These are phyloP conservation scores for Brachypterus glaber DNA, from an alignment of 2,888 invertebrate genomes.

Conservation along the genomic window DNA sequence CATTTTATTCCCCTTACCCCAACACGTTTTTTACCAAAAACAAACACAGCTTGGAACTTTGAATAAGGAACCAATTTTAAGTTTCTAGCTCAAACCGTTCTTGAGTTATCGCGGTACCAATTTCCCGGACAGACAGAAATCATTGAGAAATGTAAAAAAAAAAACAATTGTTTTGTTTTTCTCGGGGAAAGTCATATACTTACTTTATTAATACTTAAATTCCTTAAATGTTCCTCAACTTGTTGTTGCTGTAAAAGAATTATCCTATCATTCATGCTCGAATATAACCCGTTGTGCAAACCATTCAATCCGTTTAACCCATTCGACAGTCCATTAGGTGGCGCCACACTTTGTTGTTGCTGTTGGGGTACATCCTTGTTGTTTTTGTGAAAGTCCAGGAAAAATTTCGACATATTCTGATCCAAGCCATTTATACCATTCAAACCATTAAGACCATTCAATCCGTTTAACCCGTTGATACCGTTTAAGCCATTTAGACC, in stretches of 20 bases:
- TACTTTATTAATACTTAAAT: constrained; percentile 29
- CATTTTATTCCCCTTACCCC: too few species aligned
- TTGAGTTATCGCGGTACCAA: too few species aligned
- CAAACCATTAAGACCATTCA: too few species aligned
- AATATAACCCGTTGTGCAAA: constrained; percentile 23
- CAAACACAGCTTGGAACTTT: too few species aligned
- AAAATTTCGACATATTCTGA: constrained; percentile 56
- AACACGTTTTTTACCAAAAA: too few species aligned
- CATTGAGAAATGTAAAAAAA: too few species aligned
- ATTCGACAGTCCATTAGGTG: constrained; percentile 20
- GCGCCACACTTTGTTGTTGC: constrained; percentile 13
- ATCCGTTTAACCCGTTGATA: too few species aligned
- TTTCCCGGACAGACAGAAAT: too few species aligned
- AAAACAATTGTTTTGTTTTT: too few species aligned
- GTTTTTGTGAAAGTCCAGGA: constrained; percentile 62
- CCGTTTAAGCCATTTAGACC: too few species aligned
- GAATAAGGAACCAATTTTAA: too few species aligned
- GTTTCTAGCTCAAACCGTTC: too few species aligned
- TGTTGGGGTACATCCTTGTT: constrained; percentile 18
- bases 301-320: constrained; percentile 15
- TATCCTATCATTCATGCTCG: constrained; percentile 23
- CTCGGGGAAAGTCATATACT: constrained; percentile 13
- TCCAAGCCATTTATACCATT: constrained; percentile 33
- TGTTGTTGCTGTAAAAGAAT: constrained; percentile 35
- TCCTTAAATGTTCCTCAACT: constrained; percentile 36